Evolutionary conservation across 2,888 invertebrate species (phyloP), one percentile per base, ranked within the genome.

Genomic region (Nemapogon koenigi): DNA sequence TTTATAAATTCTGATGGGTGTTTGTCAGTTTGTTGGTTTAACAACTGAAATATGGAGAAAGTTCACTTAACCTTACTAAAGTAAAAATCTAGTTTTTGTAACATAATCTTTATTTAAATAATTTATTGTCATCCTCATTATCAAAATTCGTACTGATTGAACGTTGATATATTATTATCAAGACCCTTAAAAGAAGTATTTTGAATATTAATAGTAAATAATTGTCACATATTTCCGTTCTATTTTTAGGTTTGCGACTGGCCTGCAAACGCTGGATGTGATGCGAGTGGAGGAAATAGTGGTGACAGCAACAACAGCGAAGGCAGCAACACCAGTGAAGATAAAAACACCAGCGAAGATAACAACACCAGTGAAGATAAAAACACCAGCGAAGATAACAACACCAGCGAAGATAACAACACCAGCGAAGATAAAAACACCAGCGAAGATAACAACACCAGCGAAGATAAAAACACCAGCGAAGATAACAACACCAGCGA

Each of bases 391-490:
- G 40, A 29, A 0, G 37, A 25, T 2, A 31, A 28, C 4, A 26
- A 22, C 1, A 37, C 28, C 2, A 40, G 19, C 1, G 39, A 10
- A 1, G 37, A 35, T 11, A 30, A 33, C 19, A 15, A 27, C 7
- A 22, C 16, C 3, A 35, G n/a, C 2, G 43, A 35, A 6, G 39
- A 32, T 11, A n/a, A 29, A 7, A 6, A 6, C 22, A 8, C 22
- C n/a, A 35, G 28, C 8, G 35, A 15, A 2, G 38, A 16, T 1
- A 39, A 31, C 1, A 42, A 43, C 16, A 37, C 38, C 27, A 42
- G 49, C 16, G 57, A 40, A 47, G 28, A 2, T 2, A 6, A 3
- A 8, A 31, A 22, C 10, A 10, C 18, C 27, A 25, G 10, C 10
- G 31, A 30, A 10, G 4, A 31, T 10, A 25, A 11, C 11, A 11